Conservation (phyloP, 2,113 vertebrate genomes). For the Myotis davidii region DNA sequence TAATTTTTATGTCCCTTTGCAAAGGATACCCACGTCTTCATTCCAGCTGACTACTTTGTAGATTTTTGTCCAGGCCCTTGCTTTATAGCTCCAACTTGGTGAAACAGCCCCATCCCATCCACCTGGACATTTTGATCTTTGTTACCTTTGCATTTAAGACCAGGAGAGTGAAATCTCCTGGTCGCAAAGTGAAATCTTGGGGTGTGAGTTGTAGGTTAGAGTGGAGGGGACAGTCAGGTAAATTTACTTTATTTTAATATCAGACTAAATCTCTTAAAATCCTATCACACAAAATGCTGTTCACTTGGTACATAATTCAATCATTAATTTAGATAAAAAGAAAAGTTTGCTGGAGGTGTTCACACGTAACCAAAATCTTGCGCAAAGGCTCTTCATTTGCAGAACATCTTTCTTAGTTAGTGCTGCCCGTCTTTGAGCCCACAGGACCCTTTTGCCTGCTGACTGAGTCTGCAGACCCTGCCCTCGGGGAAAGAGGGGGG, state of each 20-base stretch:
- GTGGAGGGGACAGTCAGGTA: background rate
- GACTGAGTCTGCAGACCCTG: background rate
- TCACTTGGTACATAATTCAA: background rate
- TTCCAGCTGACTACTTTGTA: background rate
- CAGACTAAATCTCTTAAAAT: background rate
- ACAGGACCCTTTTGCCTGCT: background rate
- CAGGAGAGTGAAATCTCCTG: background rate
- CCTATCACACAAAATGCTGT: background rate
- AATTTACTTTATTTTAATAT: background rate
- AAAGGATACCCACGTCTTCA: background rate
- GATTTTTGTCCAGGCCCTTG: background rate
- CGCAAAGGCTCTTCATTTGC: background rate
- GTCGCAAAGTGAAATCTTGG: background rate
- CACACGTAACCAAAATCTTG: background rate
- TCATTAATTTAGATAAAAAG: background rate
- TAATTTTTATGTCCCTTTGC: background rate
- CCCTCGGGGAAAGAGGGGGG: background rate
- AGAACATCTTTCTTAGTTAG: background rate
- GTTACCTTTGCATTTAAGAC: background rate
- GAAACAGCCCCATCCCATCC: background rate
- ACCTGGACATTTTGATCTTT: background rate
- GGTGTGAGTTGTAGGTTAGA: background rate
- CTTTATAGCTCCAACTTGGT: conserved; percentile 2
- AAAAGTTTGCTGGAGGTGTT: background rate
- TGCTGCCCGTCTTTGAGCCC: background rate